A percentile compares a stretch with the other conserved stretches of the same genome.
Evolutionary conservation across 2,797 vertebrate species (phyloP).

Genomic region (Eulemur mongoz): DNA sequence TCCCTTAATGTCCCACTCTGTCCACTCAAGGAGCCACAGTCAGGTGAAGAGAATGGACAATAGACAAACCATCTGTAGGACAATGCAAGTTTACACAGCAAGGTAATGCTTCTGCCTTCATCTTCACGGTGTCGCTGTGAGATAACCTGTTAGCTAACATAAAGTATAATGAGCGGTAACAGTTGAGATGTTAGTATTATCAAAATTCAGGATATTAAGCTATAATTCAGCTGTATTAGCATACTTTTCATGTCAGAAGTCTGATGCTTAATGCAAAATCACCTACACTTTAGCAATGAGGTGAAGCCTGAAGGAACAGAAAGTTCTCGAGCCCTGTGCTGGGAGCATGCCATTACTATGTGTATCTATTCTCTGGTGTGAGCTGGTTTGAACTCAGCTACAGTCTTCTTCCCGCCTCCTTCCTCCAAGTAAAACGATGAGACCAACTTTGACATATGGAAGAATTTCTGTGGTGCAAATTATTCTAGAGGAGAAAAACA

Average conservation of each 20-base stretch:
- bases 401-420: neutral
- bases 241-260: constrained; percentile 61
- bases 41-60: neutral
- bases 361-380: constrained; percentile 39
- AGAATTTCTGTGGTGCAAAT: constrained; percentile 54
- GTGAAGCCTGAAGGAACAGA: constrained; percentile 32
- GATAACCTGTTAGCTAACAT: neutral
- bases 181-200: constrained; percentile 34
- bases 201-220: constrained; percentile 39
- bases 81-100: neutral
- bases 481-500: constrained; percentile 63
- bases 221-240: constrained; percentile 34
- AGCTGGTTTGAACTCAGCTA: constrained; percentile 7
- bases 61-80: neutral
- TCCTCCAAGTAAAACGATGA: constrained; percentile 51
- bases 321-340: constrained; percentile 35
- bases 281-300: constrained; percentile 48
- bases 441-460: constrained; percentile 66
- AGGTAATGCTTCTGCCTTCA: neutral
- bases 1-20: neutral
- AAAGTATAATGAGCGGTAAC: neutral
- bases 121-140: neutral
- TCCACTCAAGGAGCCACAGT: neutral
- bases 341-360: constrained; percentile 19
- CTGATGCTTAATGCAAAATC: constrained; percentile 55